phyloP scores from a whole-genome alignment of 2,888 invertebrate species.

The Anarsia innoxiella region DNA sequence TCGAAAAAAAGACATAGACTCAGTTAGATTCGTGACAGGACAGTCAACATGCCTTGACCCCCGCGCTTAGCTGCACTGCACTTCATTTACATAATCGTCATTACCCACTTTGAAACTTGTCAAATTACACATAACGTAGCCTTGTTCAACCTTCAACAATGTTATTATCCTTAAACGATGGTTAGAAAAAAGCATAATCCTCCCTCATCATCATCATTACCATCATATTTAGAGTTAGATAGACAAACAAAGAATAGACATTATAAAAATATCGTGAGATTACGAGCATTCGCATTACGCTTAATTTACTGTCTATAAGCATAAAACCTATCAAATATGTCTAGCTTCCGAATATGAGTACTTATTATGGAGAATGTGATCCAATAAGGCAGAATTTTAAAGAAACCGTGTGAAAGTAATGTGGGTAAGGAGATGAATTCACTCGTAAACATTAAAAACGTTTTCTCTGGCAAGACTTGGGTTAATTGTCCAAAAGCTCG shows the following conservation, averaged over 20 bases:
- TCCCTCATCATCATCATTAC: too few relatives aligned
- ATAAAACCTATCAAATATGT: too few relatives aligned
- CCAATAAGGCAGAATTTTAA: slow-evolving; percentile 20
- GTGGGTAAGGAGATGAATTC: slow-evolving; percentile 23
- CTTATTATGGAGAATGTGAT: too few relatives aligned
- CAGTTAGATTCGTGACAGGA: slow-evolving; percentile 14
- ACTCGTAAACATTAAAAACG: slow-evolving; percentile 12
- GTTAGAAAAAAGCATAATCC: too few relatives aligned
- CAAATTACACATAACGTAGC: slow-evolving; percentile 32
- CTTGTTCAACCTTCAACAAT: slow-evolving; percentile 37
- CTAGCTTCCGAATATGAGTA: too few relatives aligned
- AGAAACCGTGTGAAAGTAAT: slow-evolving; percentile 50
- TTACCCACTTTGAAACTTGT: slow-evolving; percentile 33
- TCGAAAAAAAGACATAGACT: too few relatives aligned
- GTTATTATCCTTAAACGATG: slow-evolving; percentile 12
- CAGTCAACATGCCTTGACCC: slow-evolving; percentile 14
- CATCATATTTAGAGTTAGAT: too few relatives aligned
- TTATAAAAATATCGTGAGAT: too few relatives aligned
- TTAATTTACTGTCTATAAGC: too few relatives aligned
- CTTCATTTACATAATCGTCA: slow-evolving; percentile 25
- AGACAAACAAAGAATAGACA: too few relatives aligned
- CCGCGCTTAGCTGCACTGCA: slow-evolving; percentile 13
- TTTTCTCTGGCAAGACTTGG: slow-evolving; percentile 20
- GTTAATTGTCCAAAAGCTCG: slow-evolving; percentile 29
- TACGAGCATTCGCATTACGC: too few relatives aligned